Base-by-base conservation (phyloP, 2,113 vertebrate species). In the Dipodomys spectabilis region DNA sequence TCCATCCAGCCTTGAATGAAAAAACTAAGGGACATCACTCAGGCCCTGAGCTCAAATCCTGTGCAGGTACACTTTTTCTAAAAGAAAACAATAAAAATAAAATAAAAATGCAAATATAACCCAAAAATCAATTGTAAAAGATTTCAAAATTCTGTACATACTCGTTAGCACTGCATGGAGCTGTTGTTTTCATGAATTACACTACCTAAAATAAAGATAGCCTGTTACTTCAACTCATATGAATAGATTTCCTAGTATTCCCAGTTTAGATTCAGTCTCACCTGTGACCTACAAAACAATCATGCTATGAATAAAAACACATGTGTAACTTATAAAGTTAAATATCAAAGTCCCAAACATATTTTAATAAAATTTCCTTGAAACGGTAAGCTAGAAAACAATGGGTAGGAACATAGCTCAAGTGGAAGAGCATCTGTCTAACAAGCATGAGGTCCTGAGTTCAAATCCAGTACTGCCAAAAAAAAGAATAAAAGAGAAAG, bases 71-170 rank as follows among this genome's bases (percentile, higher is more conserved):
- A 57, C 39, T 39, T 39, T 39, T 39, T 39, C 39, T 39, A 39
- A 39, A 39, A 12, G 49, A 49, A 49, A 49, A 49, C 49, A 49
- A 49, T 49, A 49, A 49, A 49, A 9, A 49, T 49, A 84, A 83
- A 7, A 88, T 86, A 72, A 96, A 95, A 95, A 10, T 72, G 27
- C 12, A 87, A 91, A 71, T 88, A 19, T 74, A 72, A 92, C 11
- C 80, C 92, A 32, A 88, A 35, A 75, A 96, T 62, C 0, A 80
- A 85, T 32, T 69, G 69, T 53, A 91, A 83, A 80, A 25, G 73
- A 92, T 91, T n/a, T 92, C 7, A 71, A 96, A 96, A 39, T 74
- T 44, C 7, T 93, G 1, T 10, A 72, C 6, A 30, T 88, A 23
- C 12, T 45, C 94, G 77, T 2, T 77, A 72, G 16, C 80, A 0